Conservation (phyloP, 2,113 vertebrate species). For the Pycnonotus jocosus region DNA sequence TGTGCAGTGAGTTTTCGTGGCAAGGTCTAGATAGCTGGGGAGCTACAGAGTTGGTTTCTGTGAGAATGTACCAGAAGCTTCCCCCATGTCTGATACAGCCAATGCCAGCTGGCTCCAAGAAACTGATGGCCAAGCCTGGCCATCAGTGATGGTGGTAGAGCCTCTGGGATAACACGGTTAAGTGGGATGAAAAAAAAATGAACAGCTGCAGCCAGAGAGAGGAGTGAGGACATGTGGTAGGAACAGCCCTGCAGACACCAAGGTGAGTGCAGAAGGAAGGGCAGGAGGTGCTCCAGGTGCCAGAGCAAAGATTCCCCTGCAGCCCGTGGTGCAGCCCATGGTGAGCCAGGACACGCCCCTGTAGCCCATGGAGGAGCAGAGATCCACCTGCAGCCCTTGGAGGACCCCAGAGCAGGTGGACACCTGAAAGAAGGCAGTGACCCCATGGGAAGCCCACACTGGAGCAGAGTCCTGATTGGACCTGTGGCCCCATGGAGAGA, state of each 20-base stretch:
- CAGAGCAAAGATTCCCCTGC: neutral
- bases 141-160: neutral
- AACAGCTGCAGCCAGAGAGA: neutral
- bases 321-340: neutral
- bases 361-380: neutral
- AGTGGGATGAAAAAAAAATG: neutral
- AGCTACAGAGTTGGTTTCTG: neutral
- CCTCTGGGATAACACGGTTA: neutral
- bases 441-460: neutral
- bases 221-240: neutral
- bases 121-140: neutral
- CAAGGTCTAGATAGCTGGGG: neutral
- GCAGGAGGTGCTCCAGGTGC: neutral
- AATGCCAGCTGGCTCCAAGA: neutral
- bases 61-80: neutral
- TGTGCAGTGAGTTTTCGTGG: neutral
- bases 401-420: neutral
- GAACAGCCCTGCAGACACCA: neutral
- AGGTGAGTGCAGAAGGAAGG: neutral
- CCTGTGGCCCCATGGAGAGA: accelerated
- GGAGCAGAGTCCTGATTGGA: neutral
- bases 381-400: neutral
- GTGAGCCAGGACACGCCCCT: neutral
- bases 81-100: neutral
- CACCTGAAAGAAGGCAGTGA: accelerated